Percentiles rank a stretch among this genome's conserved stretches.
phyloP scores from a whole-genome alignment of 2,888 invertebrate species.

The Cetonia aurata region DNA sequence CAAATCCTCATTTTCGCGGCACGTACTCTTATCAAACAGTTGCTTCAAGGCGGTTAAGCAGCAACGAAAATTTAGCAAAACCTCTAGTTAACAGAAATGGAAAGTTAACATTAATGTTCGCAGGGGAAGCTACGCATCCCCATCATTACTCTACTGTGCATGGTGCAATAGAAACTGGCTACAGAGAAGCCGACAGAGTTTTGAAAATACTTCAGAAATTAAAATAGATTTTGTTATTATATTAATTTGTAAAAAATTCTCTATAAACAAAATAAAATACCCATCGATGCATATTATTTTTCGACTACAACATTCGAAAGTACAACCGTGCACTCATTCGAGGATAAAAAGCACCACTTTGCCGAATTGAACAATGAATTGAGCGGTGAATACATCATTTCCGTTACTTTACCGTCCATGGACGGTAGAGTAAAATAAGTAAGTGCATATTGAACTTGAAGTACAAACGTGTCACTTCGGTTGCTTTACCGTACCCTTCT shows the following conservation, averaged over 20 bases:
- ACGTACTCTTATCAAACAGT: conserved; percentile 51
- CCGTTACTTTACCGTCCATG: no score
- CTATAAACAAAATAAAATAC: not conserved
- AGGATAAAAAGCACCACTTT: no score
- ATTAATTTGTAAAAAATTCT: not conserved
- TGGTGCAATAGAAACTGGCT: conserved; percentile 66
- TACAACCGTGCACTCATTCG: no score
- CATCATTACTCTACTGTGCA: conserved; percentile 66
- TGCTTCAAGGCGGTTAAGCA: conserved; percentile 39
- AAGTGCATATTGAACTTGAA: no score
- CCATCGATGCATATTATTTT: not conserved
- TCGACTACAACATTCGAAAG: no score
- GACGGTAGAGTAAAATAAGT: no score
- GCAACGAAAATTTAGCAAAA: conserved; percentile 36
- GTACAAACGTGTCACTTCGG: no score
- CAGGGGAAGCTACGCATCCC: conserved; percentile 69
- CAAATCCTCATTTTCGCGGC: conserved; percentile 72
- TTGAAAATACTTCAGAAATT: not conserved
- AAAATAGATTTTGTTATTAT: not conserved
- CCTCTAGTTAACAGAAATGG: conserved; percentile 64
- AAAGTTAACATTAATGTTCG: conserved; percentile 68
- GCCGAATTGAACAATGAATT: no score
- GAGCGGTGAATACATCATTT: no score
- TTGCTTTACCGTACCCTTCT: no score
- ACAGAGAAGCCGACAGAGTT: conserved; percentile 65